phyloP scores from a whole-genome alignment of 1,140 invertebrate genomes.

The Calephelis virginiensis region DNA sequence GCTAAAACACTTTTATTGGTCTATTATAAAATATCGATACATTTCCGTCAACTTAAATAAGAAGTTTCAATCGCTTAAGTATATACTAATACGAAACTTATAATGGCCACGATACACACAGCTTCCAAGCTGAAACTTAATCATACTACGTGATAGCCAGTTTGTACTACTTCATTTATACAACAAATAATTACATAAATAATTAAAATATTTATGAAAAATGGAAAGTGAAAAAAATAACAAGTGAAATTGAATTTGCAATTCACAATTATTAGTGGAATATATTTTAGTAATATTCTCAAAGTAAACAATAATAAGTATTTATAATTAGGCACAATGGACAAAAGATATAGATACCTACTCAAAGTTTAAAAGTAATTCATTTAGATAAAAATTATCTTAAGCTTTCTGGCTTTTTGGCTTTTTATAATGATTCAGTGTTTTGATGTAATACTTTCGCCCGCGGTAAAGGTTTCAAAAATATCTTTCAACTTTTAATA shows the following conservation, averaged over 20 bases:
- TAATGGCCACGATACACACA: conserved; percentile 66
- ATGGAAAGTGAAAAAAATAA: conserved; percentile 60
- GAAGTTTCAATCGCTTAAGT: conserved; percentile 59
- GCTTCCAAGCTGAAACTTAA: conserved; percentile 56
- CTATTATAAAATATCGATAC: conserved; percentile 64
- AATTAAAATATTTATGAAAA: conserved; percentile 24
- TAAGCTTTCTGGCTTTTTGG: too few species aligned
- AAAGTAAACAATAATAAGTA: conserved; percentile 53
- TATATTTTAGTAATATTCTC: conserved; percentile 51
- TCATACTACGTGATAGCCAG: conserved; percentile 48
- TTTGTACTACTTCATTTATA: conserved; percentile 62
- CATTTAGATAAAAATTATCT: too few species aligned
- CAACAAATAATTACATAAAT: conserved; percentile 34
- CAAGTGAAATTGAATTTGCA: conserved; percentile 52
- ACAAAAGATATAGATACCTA: conserved; percentile 27
- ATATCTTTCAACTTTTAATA: too few species aligned
- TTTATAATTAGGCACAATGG: conserved; percentile 44
- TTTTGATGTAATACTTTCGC: too few species aligned
- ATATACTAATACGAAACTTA: conserved; percentile 59
- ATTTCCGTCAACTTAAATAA: conserved; percentile 61
- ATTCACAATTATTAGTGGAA: conserved; percentile 30
- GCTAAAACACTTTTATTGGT: conserved; percentile 76
- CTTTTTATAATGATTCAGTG: too few species aligned
- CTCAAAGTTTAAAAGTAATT: neutral
- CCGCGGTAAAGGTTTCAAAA: too few species aligned